Conservation (phyloP, 2,113 vertebrate genomes). For the Stegastes partitus region DNA sequence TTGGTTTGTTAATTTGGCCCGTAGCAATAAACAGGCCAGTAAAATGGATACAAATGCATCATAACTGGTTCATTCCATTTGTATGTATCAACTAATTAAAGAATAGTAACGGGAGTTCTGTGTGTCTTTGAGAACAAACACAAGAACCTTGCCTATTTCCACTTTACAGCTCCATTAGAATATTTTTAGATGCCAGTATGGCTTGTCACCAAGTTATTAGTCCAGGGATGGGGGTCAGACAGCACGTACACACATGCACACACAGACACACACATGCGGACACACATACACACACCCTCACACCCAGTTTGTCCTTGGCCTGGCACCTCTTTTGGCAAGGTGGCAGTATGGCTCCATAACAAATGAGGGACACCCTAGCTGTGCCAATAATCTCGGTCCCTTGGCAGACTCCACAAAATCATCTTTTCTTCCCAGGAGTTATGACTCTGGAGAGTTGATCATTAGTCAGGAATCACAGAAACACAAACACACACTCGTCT, state of each 20-base stretch:
- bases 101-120: conserved; percentile 39
- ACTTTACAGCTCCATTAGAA: conserved; percentile 51
- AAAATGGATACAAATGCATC: conserved; percentile 23
- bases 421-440: conserved; percentile 81
- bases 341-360: conserved; percentile 77
- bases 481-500: conserved; percentile 55
- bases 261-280: too few species aligned
- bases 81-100: conserved; percentile 42
- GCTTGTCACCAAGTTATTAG: conserved; percentile 66
- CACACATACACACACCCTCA: conserved; percentile 38
- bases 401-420: conserved; percentile 80
- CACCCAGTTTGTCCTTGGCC: conserved; percentile 82
- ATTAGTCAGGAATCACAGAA: conserved; percentile 79
- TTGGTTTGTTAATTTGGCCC: conserved; percentile 25
- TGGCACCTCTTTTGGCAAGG: conserved; percentile 83
- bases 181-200: conserved; percentile 73
- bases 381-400: conserved; percentile 78
- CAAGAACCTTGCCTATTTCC: conserved; percentile 29
- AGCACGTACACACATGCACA: conserved; percentile 12
- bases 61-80: conserved; percentile 28
- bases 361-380: conserved; percentile 80
- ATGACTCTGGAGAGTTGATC: conserved; percentile 72
- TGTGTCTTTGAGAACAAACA: conserved; percentile 62
- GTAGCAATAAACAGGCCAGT: conserved; percentile 13
- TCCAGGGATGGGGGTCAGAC: conserved; percentile 61